These are phyloP conservation scores for Sclerurus mexicanus DNA, from an alignment of 2,113 vertebrate genomes.

Conservation along the genomic window DNA sequence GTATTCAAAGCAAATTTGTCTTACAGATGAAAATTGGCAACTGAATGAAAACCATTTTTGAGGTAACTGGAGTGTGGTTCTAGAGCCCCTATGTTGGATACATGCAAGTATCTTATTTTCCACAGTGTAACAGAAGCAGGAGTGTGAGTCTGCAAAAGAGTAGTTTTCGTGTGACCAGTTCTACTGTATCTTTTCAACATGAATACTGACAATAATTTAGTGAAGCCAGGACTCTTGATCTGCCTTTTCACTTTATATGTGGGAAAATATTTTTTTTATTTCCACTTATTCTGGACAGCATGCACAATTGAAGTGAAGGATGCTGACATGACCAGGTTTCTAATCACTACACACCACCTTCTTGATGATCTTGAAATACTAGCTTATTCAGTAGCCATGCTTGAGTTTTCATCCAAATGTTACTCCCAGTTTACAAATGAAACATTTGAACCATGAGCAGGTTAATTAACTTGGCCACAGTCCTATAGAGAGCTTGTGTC, in stretches of 20 bases:
- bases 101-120: neutral
- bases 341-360: neutral
- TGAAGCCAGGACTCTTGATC: neutral
- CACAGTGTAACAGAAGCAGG: neutral
- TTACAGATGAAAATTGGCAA: neutral
- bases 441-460: neutral
- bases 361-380: neutral
- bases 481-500: neutral
- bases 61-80: neutral
- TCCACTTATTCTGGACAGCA: neutral
- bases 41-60: neutral
- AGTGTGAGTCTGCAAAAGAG: neutral
- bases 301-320: neutral
- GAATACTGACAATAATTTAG: neutral
- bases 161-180: neutral
- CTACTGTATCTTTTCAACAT: neutral
- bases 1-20: neutral
- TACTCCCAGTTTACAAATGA: constrained; percentile 4
- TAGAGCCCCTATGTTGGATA: neutral
- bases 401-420: neutral
- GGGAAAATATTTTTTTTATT: neutral
- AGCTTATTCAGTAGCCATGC: neutral
- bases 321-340: neutral
- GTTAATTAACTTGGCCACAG: constrained; percentile 11
- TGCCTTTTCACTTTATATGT: neutral